Conservation (phyloP, 2,888 invertebrate genomes). For the Ophonus ardosiacus region DNA sequence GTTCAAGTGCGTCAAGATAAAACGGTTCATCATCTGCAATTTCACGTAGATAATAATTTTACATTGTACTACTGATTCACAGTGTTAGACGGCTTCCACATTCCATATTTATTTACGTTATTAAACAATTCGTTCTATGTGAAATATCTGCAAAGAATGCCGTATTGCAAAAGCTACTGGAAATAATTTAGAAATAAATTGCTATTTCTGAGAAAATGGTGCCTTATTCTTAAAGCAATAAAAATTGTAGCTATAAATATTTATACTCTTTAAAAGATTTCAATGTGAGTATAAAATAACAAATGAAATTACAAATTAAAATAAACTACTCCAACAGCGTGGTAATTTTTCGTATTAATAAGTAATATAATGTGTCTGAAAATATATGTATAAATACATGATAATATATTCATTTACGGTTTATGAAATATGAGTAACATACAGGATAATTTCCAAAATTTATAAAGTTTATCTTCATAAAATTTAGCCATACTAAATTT, state of each 20-base stretch:
- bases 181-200: background rate
- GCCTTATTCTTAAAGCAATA: background rate
- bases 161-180: background rate
- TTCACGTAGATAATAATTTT: conserved; percentile 63
- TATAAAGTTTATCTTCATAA: too few species aligned
- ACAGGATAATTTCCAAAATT: too few species aligned
- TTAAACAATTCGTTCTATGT: background rate
- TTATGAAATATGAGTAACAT: too few species aligned
- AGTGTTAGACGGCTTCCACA: conserved; percentile 32
- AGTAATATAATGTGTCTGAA: too few species aligned
- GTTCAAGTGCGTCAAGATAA: conserved; percentile 63
- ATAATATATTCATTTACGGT: too few species aligned
- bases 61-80: conserved; percentile 62
- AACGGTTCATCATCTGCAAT: conserved; percentile 62
- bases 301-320: too few species aligned
- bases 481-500: too few species aligned
- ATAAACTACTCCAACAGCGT: too few species aligned
- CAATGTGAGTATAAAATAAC: too few species aligned
- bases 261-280: background rate
- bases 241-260: background rate
- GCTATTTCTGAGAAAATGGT: background rate
- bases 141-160: background rate
- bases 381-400: too few species aligned
- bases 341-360: too few species aligned
- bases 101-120: background rate